A percentile compares a stretch with the other conserved stretches of the same genome.
Conservation (phyloP, 2,888 invertebrate species). For the Plemyria rubiginata region DNA sequence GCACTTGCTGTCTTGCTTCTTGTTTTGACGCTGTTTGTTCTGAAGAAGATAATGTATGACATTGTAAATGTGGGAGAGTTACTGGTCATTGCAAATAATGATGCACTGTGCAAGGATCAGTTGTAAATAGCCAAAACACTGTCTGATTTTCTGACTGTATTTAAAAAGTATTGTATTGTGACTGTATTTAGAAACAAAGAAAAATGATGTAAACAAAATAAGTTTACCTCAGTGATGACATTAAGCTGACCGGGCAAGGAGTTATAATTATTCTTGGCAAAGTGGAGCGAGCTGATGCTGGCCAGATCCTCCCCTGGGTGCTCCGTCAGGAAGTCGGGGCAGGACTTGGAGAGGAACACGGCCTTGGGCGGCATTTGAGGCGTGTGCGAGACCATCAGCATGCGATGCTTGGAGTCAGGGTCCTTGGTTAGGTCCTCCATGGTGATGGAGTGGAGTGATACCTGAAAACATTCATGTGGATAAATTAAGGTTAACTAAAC, state of each 20-base stretch:
- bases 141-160: too few species aligned
- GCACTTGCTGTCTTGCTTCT: slow-evolving; percentile 66
- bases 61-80: too few species aligned
- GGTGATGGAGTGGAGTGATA: slow-evolving; percentile 92
- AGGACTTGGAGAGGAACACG: slow-evolving; percentile 90
- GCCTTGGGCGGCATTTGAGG: slow-evolving; percentile 76
- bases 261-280: slow-evolving; percentile 39
- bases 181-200: too few species aligned
- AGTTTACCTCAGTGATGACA: slow-evolving; percentile 52
- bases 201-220: too few species aligned
- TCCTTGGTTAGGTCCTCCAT: slow-evolving; percentile 96
- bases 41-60: slow-evolving; percentile 4
- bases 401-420: slow-evolving; percentile 91
- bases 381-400: slow-evolving; percentile 91
- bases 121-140: too few species aligned
- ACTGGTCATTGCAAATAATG: too few species aligned
- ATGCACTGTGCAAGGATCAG: background rate
- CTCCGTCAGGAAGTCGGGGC: slow-evolving; percentile 87
- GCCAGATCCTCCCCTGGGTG: slow-evolving; percentile 43
- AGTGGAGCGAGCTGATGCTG: slow-evolving; percentile 38
- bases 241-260: slow-evolving; percentile 67
- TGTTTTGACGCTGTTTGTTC: slow-evolving; percentile 44
- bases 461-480: slow-evolving; percentile 61
- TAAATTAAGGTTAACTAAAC: background rate
- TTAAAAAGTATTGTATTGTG: too few species aligned